Conservation (phyloP, 2,113 vertebrate species). For the Chaetorhynchus papuensis region DNA sequence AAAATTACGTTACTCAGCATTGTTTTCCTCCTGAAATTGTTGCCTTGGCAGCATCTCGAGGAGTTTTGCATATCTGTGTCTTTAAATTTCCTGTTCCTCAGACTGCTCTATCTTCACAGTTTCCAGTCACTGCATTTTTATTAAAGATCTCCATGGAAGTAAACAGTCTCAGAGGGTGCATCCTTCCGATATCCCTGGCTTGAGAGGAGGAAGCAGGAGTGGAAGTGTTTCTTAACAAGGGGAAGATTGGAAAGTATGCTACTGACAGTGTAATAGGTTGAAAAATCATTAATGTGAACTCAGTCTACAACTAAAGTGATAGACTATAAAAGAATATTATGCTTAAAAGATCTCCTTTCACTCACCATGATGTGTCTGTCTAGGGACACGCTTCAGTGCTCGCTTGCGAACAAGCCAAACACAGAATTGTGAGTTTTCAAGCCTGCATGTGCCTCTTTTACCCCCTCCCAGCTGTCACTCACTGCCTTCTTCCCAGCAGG, state of each 20-base stretch:
- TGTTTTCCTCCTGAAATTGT: conserved; percentile 19
- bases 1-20: conserved; percentile 4
- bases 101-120: background rate
- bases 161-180: conserved; percentile 12
- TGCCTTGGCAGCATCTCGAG: background rate
- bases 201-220: background rate
- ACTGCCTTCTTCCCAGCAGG: background rate
- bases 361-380: background rate
- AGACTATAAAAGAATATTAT: background rate
- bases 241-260: background rate
- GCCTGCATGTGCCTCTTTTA: background rate
- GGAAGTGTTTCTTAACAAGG: background rate
- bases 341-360: background rate
- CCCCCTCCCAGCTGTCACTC: background rate
- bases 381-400: background rate
- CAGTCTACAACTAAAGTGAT: background rate
- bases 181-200: conserved; percentile 10
- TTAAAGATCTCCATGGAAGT: conserved; percentile 33
- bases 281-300: background rate
- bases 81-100: conserved; percentile 9
- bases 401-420: background rate
- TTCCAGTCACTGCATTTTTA: background rate
- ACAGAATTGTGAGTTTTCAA: background rate
- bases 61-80: background rate
- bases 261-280: background rate